Conservation (phyloP, 2,888 invertebrate genomes). For the Lomographa bimaculata region DNA sequence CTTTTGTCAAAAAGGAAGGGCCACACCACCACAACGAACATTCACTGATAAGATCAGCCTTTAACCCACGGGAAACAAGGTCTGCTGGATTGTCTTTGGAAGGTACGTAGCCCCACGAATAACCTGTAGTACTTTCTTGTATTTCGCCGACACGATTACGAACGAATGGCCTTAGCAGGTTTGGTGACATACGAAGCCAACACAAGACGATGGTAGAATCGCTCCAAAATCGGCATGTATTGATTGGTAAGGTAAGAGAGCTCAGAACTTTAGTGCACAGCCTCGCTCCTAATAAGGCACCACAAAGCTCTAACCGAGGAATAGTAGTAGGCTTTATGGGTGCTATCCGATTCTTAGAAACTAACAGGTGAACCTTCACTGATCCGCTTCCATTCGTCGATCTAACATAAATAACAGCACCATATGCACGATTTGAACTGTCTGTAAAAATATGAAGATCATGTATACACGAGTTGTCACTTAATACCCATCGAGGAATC, state of each 20-base stretch:
- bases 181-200: conserved; percentile 9
- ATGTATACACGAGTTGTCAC: neutral
- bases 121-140: conserved; percentile 25
- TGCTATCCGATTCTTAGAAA: conserved; percentile 30
- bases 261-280: conserved; percentile 25
- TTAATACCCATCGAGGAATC: conserved; percentile 30
- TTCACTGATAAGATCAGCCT: conserved; percentile 25
- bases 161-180: conserved; percentile 32
- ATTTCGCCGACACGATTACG: conserved; percentile 37
- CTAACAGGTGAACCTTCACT: conserved; percentile 27
- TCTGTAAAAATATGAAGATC: conserved; percentile 39
- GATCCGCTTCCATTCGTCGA: conserved; percentile 7
- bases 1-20: conserved; percentile 12
- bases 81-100: conserved; percentile 36
- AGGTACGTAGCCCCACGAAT: conserved; percentile 34
- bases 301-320: conserved; percentile 39
- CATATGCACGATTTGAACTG: conserved; percentile 36
- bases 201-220: conserved; percentile 5
- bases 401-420: conserved; percentile 32
- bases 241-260: conserved; percentile 12
- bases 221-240: conserved; percentile 4
- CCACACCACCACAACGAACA: conserved; percentile 32
- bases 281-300: conserved; percentile 31
- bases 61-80: conserved; percentile 34
- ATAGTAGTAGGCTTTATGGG: conserved; percentile 31